Base-by-base conservation (phyloP, 2,113 vertebrate genomes). In the Galemys pyrenaicus region DNA sequence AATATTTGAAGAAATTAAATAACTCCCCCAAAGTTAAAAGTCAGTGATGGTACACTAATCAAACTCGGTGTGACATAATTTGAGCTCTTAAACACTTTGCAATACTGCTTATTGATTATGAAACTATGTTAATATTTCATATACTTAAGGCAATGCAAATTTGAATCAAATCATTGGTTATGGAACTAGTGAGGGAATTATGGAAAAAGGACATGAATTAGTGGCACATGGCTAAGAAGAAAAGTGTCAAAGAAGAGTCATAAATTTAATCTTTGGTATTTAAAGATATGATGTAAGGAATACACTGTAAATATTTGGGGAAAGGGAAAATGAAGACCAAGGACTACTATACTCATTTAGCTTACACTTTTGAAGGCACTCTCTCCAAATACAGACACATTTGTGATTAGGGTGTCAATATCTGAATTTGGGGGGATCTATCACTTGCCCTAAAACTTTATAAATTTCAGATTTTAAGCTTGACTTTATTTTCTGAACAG, bases 1-100 rank as follows among this genome's bases (percentile, higher is more conserved):
- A 91, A 79, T n/a, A 81, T n/a, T 73, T 30, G 19, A 26, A 91
- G 39, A 77, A 16, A 73, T 60, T 71, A 88, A 93, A 58, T 65
- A 78, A 39, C 32, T 81, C 95, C 19, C 22, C 28, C 60, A 22
- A 82, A 73, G 39, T 41, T 39, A 86, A 78, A 39, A 67, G 17
- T 80, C 35, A 77, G 73, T 39, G 10, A 78, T 9, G 4, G 19
- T 24, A 90, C 65, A 81, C n/a, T 44, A 39, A 56, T 30, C 35
- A 51, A 73, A 82, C 17, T 84, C 71, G 28, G 9, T 68, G 51
- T 65, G 5, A 60, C 58, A 71, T 22, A 67, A n/a, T 9, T 91
- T 62, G 16, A 71, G 65, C 10, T 68, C 24, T 49, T 68, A 67
- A 87, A 83, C 1, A 37, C 8, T 79, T 64, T 32, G 12, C 37